These are phyloP conservation scores for Sesamia inferens DNA, from an alignment of 2,888 invertebrate species.

Conservation along the genomic window DNA sequence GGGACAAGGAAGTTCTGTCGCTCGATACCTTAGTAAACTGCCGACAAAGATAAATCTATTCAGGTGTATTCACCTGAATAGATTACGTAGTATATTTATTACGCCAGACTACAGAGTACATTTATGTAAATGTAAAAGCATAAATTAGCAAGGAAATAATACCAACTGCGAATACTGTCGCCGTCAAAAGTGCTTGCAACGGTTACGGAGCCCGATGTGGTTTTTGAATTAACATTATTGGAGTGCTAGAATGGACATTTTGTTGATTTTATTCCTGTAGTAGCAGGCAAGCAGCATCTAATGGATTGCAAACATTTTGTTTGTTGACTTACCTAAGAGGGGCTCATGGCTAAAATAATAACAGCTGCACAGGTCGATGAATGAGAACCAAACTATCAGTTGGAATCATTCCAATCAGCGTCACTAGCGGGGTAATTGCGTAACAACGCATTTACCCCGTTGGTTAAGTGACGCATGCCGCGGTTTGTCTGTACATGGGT, in stretches of 20 bases:
- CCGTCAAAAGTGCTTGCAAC: slow-evolving; percentile 58
- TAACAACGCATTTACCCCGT: too few species aligned
- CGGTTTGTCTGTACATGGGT: too few species aligned
- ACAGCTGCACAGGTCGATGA: too few species aligned
- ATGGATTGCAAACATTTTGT: neutral
- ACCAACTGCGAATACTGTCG: slow-evolving; percentile 49
- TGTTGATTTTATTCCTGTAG: slow-evolving; percentile 19
- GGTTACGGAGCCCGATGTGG: slow-evolving; percentile 60
- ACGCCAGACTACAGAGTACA: slow-evolving; percentile 18
- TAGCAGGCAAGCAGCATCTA: neutral
- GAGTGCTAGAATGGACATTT: slow-evolving; percentile 25
- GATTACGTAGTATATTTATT: too few species aligned
- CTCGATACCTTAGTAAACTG: slow-evolving; percentile 2
- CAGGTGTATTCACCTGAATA: slow-evolving; percentile 41
- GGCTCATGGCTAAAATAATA: too few species aligned
- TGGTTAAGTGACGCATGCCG: too few species aligned
- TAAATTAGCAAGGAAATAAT: slow-evolving; percentile 70
- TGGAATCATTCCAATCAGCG: too few species aligned
- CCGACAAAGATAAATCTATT: slow-evolving; percentile 37
- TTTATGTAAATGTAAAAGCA: slow-evolving; percentile 64
- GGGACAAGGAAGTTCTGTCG: neutral
- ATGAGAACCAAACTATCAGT: too few species aligned
- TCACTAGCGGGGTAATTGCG: too few species aligned
- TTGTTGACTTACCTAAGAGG: neutral
- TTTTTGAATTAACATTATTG: slow-evolving; percentile 67